Evolutionary conservation across 2,113 vertebrate species (phyloP).

Genomic region (Ochotona princeps): DNA sequence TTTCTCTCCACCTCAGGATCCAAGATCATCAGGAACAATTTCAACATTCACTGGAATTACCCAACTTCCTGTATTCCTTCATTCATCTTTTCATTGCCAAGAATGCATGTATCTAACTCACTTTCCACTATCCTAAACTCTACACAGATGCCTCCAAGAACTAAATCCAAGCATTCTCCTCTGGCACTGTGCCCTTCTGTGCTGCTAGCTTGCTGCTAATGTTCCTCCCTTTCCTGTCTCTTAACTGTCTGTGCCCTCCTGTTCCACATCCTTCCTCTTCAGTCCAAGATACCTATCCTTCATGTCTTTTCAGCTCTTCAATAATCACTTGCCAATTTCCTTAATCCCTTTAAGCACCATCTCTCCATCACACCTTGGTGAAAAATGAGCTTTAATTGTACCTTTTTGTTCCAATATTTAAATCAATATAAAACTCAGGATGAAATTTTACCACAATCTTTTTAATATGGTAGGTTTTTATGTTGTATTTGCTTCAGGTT

Average conservation of each 20-base stretch:
- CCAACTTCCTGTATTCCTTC: neutral
- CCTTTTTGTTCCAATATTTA: constrained; percentile 28
- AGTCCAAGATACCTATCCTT: neutral
- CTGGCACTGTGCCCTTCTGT: neutral
- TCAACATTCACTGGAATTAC: neutral
- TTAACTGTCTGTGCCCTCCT: neutral
- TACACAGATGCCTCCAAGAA: neutral
- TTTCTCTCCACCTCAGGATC: neutral
- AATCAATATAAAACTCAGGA: neutral
- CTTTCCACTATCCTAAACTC: neutral
- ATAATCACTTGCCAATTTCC: neutral
- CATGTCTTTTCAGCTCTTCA: constrained; percentile 9
- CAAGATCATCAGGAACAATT: neutral
- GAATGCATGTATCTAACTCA: neutral
- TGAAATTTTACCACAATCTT: neutral
- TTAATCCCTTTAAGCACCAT: neutral
- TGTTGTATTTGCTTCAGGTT: constrained; percentile 7
- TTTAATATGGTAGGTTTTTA: neutral
- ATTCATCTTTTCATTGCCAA: neutral
- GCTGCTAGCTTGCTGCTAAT: no score
- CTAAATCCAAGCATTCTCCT: neutral
- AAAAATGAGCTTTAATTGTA: neutral
- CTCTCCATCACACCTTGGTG: neutral
- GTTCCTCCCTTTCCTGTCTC: neutral
- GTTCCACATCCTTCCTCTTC: neutral